Evolutionary conservation across 2,113 vertebrate genomes (phyloP), one percentile per base, ranked within the genome.

Genomic region (Onychostruthus taczanowskii): DNA sequence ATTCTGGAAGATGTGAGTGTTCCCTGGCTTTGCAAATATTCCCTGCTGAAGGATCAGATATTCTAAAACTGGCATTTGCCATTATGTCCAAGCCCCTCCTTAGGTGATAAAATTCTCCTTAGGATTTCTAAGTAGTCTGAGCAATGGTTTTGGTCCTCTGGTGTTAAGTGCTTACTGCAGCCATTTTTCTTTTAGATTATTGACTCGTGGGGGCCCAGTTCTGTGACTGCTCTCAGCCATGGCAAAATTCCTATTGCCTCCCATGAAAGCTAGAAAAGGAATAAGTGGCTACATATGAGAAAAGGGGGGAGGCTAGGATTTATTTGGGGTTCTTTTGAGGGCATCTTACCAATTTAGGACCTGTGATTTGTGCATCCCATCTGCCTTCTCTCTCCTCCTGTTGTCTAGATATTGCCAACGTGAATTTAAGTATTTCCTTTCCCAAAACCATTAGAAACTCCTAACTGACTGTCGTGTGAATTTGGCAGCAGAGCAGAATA

Each of bases 1-100:
- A n/a, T 96, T 39, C 49, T 99, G 86, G 97, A 98, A 86, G 98
- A 98, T 11, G 99, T 99, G 98, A 98, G 98, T 86, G 39, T 20
- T 41, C 7, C 27, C 11, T 66, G 44, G 35, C 47, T 87, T 90
- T 90, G 81, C 21, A 76, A 68, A 33, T 74, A 31, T 56, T 79
- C 78, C 47, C 39, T 66, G 11, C 52, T 11, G 28, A 89, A 85
- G 67, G 41, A 53, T 76, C 70, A 75, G 31, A 53, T 87, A 67
- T 47, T 77, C 33, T 49, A 44, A 77, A 77, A 49, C 23, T 77
- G 33, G 20, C 14, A n/a, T 70, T 78, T 78, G 16, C 37, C 73
- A 23, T 53, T 30, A 6, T 73, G 30, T 53, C 39, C 5, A 5
- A 89, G 30, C 11, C 33, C n/a, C 5, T 80, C 63, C 50, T 93